Evolutionary conservation across 2,888 invertebrate species (phyloP), one percentile per base, ranked within the genome.

Genomic region (Chelonus formosanus): DNA sequence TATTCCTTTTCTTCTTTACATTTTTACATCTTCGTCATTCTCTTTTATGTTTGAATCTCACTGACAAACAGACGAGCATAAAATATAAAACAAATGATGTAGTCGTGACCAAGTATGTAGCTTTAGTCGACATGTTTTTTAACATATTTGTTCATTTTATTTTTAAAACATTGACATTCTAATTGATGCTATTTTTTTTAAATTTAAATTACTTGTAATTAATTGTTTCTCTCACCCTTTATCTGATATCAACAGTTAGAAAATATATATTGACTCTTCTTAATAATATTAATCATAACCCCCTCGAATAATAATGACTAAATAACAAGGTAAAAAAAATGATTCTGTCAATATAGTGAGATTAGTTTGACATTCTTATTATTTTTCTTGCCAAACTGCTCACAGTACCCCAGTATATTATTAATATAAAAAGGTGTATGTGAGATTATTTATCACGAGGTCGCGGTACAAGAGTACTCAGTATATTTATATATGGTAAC

Each of bases 81-180:
- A 73, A 71, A 72, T 70, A 78, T 73, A 75, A 75, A 74, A 73
- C 74, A 74, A 76, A 74, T 70, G 73, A 71, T 71, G 74, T 75
- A 80, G 77, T 80, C 81, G 81, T 81, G 81, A 79, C 80, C 78
- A 80, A 82, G 81, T 79, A 78, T 74, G 70, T 74, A 67, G 53
- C 68, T 48, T 62, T 58, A 67, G 54, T 63, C 60, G 66, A 44
- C 65, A 55, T 57, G 68, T 64, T 70, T 64, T 69, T 70, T 68
- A 73, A 69, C 40, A 67, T 65, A 10, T 34, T 20, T 48, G 31
- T 43, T 44, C 36, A 47, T 63, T 48, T 55, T 63, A 36, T 50
- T 50, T 48, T 60, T 48, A 55, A 55, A 40, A 35, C 34, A 31
- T 3, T 32, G 32, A 52, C 6, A 52, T 8, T 52, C 3, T 52